Conservation (phyloP, 2,888 invertebrate species). For the Chloromyia formosa region DNA sequence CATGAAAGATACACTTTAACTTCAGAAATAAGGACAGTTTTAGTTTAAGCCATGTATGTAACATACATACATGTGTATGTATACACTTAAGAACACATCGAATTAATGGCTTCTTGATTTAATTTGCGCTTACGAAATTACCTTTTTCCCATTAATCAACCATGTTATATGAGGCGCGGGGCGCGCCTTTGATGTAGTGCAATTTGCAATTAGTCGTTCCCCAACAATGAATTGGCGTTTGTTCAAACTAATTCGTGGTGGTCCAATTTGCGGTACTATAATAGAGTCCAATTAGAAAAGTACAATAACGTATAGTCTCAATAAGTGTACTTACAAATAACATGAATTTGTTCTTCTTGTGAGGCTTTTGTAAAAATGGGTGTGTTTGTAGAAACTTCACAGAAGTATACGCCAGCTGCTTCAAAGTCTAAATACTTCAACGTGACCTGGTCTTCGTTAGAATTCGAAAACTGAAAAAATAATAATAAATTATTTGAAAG, state of each 20-base stretch:
- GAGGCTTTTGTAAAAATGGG: slow-evolving; percentile 85
- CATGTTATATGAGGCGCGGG: slow-evolving; percentile 77
- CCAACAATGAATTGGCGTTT: slow-evolving; percentile 71
- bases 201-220: slow-evolving; percentile 74
- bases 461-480: slow-evolving; percentile 58
- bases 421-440: slow-evolving; percentile 79
- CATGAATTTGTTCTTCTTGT: slow-evolving; percentile 77
- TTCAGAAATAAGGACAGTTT: too few relatives aligned
- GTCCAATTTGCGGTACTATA: slow-evolving; percentile 69
- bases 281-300: slow-evolving; percentile 30
- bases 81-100: too few relatives aligned
- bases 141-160: slow-evolving; percentile 77
- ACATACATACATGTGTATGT: too few relatives aligned
- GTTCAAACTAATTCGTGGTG: slow-evolving; percentile 73
- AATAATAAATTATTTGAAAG: too few relatives aligned
- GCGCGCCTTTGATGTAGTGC: slow-evolving; percentile 73
- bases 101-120: background rate
- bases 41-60: too few relatives aligned
- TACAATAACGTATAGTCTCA: background rate
- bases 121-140: slow-evolving; percentile 56
- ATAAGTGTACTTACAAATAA: slow-evolving; percentile 72
- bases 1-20: too few relatives aligned
- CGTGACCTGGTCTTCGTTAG: slow-evolving; percentile 69
- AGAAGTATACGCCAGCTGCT: slow-evolving; percentile 81
- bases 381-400: slow-evolving; percentile 82